phyloP scores from a whole-genome alignment of 2,797 vertebrate species.

The Chelonia mydas region DNA sequence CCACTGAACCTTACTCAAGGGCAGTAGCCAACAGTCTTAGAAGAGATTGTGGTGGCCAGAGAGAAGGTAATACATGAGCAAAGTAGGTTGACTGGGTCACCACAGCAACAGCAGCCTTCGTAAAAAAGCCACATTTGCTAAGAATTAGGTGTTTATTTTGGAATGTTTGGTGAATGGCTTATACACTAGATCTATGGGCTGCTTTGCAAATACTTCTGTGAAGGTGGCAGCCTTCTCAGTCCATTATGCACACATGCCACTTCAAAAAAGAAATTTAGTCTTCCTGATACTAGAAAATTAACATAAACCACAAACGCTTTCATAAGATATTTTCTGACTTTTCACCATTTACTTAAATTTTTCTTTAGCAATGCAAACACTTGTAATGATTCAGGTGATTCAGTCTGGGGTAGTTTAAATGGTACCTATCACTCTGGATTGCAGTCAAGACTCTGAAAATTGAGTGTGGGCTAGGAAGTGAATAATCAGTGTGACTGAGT shows the following conservation, averaged over 20 bases:
- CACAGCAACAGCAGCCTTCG: not conserved
- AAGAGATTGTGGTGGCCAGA: not conserved
- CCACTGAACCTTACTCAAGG: not conserved
- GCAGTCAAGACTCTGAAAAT: not conserved
- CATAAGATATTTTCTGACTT: not conserved
- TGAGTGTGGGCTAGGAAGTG: not conserved
- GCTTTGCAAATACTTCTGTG: not conserved
- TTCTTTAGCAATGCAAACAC: not conserved
- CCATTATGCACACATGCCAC: not conserved
- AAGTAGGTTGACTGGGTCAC: not conserved
- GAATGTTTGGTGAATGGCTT: not conserved
- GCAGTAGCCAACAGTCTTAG: not conserved
- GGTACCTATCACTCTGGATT: not conserved
- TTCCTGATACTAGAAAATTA: not conserved
- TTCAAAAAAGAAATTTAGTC: not conserved
- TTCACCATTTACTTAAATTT: not conserved
- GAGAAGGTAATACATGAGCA: not conserved
- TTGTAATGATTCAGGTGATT: not conserved
- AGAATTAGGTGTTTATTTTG: not conserved
- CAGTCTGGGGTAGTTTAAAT: not conserved
- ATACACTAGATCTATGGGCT: not conserved
- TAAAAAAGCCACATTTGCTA: not conserved
- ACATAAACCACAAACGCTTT: not conserved
- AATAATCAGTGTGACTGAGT: not conserved
- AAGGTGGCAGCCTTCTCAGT: not conserved